Conservation (phyloP, 2,888 invertebrate genomes). For the Thymelicus lineola region DNA sequence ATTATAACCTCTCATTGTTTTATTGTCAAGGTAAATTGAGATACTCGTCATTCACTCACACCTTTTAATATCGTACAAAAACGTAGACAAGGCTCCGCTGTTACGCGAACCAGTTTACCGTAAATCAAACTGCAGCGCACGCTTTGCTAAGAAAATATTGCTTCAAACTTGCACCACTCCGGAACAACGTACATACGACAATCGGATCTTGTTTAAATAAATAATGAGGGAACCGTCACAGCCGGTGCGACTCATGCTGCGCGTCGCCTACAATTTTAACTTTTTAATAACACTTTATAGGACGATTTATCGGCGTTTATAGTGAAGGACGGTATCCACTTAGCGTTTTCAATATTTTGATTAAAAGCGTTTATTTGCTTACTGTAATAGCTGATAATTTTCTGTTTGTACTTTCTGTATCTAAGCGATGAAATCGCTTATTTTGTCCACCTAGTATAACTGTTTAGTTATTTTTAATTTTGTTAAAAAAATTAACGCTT, state of each 20-base stretch:
- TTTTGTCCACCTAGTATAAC: no score
- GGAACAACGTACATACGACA: conserved; percentile 67
- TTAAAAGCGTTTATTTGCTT: not conserved
- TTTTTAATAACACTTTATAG: conserved; percentile 63
- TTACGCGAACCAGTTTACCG: no score
- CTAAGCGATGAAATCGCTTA: no score
- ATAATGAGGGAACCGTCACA: conserved; percentile 76
- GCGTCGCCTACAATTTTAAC: conserved; percentile 52
- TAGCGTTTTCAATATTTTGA: conserved; percentile 11
- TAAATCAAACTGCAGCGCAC: no score
- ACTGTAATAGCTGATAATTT: not conserved
- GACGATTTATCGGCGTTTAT: conserved; percentile 35
- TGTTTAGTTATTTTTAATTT: no score
- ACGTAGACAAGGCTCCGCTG: no score
- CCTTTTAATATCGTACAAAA: no score
- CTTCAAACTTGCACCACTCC: conserved; percentile 44
- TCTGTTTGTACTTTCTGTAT: no score
- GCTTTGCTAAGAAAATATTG: conserved; percentile 5
- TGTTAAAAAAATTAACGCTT: no score
- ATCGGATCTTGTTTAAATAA: conserved; percentile 80
- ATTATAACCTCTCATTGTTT: no score
- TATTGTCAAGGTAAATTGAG: no score
- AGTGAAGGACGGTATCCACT: conserved; percentile 8
- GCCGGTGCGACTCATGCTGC: conserved; percentile 58
- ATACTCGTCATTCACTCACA: no score